Base-by-base conservation (phyloP, 2,888 invertebrate species). In the Trisateles emortualis region DNA sequence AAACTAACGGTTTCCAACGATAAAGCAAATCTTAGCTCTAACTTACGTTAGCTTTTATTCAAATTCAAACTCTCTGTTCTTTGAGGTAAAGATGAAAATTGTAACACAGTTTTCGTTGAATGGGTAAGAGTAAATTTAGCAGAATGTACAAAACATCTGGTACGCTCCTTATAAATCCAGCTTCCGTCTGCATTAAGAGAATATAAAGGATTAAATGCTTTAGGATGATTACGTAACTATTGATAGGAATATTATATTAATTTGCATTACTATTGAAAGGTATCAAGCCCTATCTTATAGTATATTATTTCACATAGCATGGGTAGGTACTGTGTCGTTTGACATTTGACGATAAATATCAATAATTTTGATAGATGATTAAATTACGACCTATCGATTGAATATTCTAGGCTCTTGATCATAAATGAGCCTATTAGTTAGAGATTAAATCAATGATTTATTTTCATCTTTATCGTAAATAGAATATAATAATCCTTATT, bases 111-210 rank as follows among this genome's bases (percentile, higher is more conserved):
- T 39, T 44, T 29, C 3, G 11, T 9, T 32, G 22, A 35, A 17
- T 8, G n/a, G 41, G 45, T 46, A 49, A 58, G 58, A 59, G 62
- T 62, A 59, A 63, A 58, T 73, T 70, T 59, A 41, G 58, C 66
- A 29, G 60, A 70, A 64, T 70, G 62, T 68, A 65, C 66, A 63
- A 62, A 69, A 74, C 68, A 76, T 69, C 68, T 72, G 67, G 52
- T 60, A 53, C 60, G 38, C 48, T 62, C 55, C 56, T 69, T 60
- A 57, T 72, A 72, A 68, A 75, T 75, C 64, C 62, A 45, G 66
- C 56, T 68, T 66, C 70, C 64, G 59, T 65, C 68, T 72, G 62
- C 60, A 64, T 72, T 70, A 52, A 53, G 61, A 61, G 63, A 69
- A 66, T 59, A 55, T 29, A 54, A 35, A 47, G 64, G 71, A 75